Evolutionary conservation across 2,888 invertebrate genomes (phyloP).

Genomic region (Augochlorella aurata): DNA sequence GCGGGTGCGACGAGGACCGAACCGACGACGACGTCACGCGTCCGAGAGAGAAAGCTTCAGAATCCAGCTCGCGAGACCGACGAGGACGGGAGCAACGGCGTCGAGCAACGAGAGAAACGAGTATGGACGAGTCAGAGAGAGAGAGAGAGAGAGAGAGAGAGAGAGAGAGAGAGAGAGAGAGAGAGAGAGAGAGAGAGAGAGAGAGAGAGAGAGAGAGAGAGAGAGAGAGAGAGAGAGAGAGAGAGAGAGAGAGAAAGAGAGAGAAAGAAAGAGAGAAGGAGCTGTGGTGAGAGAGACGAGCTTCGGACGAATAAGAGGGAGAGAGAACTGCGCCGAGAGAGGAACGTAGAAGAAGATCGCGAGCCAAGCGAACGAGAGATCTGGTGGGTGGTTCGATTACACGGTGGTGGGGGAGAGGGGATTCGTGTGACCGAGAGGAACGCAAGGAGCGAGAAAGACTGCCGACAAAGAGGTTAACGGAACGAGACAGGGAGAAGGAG

Average conservation of each 20-base stretch:
- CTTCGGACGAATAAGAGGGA: neutral
- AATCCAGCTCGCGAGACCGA: conserved; percentile 26
- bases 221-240: conserved; percentile 27
- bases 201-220: neutral
- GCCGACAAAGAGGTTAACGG: conserved; percentile 40
- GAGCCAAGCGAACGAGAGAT: conserved; percentile 57
- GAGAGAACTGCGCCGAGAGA: neutral
- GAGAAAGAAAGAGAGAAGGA: conserved; percentile 19
- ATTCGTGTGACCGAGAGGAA: conserved; percentile 42
- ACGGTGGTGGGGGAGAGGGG: conserved; percentile 37
- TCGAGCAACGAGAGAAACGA: neutral
- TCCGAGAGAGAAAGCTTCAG: neutral
- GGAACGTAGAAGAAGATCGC: conserved; percentile 34
- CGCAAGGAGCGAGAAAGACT: conserved; percentile 20
- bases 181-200: conserved; percentile 23
- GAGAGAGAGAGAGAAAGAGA: too few relatives aligned
- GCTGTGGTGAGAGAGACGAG: conserved; percentile 13
- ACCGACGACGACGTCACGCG: neutral
- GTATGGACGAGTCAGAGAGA: neutral
- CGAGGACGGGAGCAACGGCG: conserved; percentile 35
- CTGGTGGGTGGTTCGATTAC: conserved; percentile 64
- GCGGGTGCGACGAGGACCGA: neutral
- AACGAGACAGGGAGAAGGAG: conserved; percentile 39
- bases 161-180: conserved; percentile 21
- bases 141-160: conserved; percentile 19